Evolutionary conservation across 2,113 vertebrate genomes (phyloP).

Genomic region (Tyto alba): DNA sequence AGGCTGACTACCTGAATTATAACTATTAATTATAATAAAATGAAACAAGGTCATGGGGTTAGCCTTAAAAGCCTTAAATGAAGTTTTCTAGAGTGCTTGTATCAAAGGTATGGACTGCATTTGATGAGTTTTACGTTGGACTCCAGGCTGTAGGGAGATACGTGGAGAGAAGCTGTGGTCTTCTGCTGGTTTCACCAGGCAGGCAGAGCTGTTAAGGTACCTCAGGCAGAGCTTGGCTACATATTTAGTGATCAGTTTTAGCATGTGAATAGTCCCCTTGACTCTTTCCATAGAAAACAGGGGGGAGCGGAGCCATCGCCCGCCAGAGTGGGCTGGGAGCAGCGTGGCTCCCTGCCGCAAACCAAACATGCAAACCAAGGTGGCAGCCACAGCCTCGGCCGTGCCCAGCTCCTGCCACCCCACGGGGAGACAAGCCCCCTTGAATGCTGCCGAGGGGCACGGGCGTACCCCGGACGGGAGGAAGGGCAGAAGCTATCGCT

Average conservation of each 20-base stretch:
- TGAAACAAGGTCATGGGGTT: not conserved
- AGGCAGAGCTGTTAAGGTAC: not conserved
- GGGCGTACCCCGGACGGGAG: fast-evolving
- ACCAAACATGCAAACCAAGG: fast-evolving
- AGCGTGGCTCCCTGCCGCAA: not conserved
- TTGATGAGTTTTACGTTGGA: not conserved
- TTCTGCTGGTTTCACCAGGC: not conserved
- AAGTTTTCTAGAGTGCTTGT: not conserved
- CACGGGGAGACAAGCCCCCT: not conserved
- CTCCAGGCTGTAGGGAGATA: not conserved
- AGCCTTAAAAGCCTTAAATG: not conserved
- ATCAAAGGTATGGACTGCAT: not conserved
- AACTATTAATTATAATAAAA: not conserved
- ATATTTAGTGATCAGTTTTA: not conserved
- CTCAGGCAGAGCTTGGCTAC: not conserved
- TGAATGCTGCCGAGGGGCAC: not conserved
- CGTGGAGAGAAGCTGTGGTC: not conserved
- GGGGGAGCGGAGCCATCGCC: not conserved
- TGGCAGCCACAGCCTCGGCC: not conserved
- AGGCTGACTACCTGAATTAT: not conserved
- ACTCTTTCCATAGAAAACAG: not conserved
- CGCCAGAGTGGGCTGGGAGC: not conserved
- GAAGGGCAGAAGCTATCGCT: not conserved
- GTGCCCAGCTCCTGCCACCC: not conserved
- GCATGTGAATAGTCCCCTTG: too few relatives aligned